These are phyloP conservation scores for Ahaetulla prasina DNA, from an alignment of 2,113 vertebrate genomes.

Conservation along the genomic window DNA sequence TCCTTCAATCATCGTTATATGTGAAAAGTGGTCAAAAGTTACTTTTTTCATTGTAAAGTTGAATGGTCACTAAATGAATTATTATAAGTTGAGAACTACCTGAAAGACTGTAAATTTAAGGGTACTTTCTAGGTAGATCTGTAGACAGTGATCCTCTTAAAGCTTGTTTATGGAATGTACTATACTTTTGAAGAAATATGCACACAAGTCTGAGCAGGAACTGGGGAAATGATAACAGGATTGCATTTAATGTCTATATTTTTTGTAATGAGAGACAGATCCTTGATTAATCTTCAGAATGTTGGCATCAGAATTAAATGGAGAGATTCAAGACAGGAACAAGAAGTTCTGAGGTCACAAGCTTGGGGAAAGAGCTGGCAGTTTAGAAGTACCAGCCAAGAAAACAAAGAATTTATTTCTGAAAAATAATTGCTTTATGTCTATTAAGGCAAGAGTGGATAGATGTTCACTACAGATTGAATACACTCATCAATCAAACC, in stretches of 20 bases:
- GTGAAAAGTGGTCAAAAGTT: no score
- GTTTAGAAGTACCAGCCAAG: neutral
- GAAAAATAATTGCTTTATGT: neutral
- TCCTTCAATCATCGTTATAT: no score
- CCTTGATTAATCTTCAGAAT: neutral
- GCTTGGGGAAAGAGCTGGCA: neutral
- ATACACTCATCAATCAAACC: neutral
- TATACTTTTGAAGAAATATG: neutral
- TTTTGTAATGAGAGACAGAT: neutral
- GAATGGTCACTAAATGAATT: neutral
- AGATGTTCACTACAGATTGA: neutral
- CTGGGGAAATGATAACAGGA: neutral
- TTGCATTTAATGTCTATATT: neutral
- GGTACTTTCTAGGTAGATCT: neutral
- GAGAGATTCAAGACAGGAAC: neutral
- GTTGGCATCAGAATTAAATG: neutral
- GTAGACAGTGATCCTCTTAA: neutral
- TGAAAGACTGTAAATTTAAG: neutral
- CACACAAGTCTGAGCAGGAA: neutral
- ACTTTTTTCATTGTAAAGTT: neutral
- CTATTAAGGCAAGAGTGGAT: neutral
- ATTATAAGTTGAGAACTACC: neutral
- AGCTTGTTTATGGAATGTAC: neutral
- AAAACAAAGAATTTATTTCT: neutral
- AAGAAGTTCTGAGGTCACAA: neutral